Evolutionary conservation across 2,797 vertebrate genomes (phyloP).

Genomic region (Hybognathus amarus): DNA sequence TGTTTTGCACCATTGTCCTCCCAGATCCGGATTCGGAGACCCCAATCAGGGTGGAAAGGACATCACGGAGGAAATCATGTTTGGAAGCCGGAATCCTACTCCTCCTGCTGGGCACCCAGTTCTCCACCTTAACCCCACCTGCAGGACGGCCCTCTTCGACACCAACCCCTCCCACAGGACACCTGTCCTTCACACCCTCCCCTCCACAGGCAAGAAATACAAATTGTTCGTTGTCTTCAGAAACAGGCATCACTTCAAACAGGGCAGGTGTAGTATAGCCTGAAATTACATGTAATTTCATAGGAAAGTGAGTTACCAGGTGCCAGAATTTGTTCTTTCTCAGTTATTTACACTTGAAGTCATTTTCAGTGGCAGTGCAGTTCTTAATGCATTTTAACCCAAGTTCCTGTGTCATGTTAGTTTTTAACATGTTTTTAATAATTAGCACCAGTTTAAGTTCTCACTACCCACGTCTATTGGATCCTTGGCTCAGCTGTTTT

Average conservation of each 20-base stretch:
- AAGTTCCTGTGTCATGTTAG: constrained; percentile 6
- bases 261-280: background rate
- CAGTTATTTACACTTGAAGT: constrained; percentile 1
- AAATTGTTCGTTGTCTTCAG: background rate
- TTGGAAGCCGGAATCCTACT: constrained; percentile 78
- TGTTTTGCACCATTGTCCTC: constrained; percentile 68
- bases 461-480: constrained; percentile 16
- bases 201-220: constrained; percentile 85
- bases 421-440: constrained; percentile 26
- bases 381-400: constrained; percentile 1
- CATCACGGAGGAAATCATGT: constrained; percentile 99
- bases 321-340: background rate
- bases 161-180: constrained; percentile 80
- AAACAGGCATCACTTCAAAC: background rate
- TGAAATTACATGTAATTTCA: background rate
- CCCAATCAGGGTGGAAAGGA: constrained; percentile 98
- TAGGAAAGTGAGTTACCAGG: background rate
- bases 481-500: constrained; percentile 20
- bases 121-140: constrained; percentile 65
- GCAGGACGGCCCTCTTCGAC: constrained; percentile 72
- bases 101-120: constrained; percentile 83
- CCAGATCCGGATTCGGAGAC: constrained; percentile 98
- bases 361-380: background rate
- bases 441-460: constrained; percentile 20
- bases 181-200: constrained; percentile 75